Conservation (phyloP, 2,888 invertebrate genomes). For the Thera britannica region DNA sequence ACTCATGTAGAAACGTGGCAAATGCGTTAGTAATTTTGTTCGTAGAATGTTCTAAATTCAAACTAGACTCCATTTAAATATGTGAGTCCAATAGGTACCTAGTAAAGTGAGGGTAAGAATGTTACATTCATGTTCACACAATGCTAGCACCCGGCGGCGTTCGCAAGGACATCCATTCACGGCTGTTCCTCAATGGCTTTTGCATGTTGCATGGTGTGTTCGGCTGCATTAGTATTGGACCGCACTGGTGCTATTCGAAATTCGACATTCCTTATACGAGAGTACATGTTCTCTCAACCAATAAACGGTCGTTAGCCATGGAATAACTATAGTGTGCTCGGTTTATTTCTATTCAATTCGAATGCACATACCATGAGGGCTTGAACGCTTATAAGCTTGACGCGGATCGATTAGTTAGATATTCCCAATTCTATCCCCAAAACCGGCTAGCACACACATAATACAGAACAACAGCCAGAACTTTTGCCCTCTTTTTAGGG, state of each 20-base stretch:
- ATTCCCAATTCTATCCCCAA: too few relatives aligned
- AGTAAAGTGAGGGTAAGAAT: slow-evolving; percentile 45
- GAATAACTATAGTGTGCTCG: slow-evolving; percentile 5
- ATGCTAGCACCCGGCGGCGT: slow-evolving; percentile 49
- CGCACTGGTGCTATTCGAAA: slow-evolving; percentile 41
- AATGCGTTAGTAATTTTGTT: neutral
- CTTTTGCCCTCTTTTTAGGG: too few relatives aligned
- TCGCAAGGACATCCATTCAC: slow-evolving; percentile 60
- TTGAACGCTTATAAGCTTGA: neutral
- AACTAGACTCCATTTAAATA: slow-evolving; percentile 12
- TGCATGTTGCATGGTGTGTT: slow-evolving; percentile 68
- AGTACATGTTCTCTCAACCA: slow-evolving; percentile 4
- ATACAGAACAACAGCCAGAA: too few relatives aligned
- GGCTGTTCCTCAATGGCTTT: slow-evolving; percentile 67
- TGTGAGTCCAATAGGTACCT: slow-evolving; percentile 16
- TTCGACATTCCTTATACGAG: slow-evolving; percentile 30
- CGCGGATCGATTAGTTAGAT: too few relatives aligned
- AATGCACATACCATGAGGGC: slow-evolving; percentile 1
- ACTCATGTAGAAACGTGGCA: too few relatives aligned
- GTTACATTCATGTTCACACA: slow-evolving; percentile 56
- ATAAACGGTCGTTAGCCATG: slow-evolving; percentile 9
- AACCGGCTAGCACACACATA: too few relatives aligned
- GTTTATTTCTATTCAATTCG: slow-evolving; percentile 6
- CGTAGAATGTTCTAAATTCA: slow-evolving; percentile 5
- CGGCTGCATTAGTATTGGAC: slow-evolving; percentile 46